Evolutionary conservation across 2,888 invertebrate species (phyloP).

Genomic region (Tetrapedia diversipes): DNA sequence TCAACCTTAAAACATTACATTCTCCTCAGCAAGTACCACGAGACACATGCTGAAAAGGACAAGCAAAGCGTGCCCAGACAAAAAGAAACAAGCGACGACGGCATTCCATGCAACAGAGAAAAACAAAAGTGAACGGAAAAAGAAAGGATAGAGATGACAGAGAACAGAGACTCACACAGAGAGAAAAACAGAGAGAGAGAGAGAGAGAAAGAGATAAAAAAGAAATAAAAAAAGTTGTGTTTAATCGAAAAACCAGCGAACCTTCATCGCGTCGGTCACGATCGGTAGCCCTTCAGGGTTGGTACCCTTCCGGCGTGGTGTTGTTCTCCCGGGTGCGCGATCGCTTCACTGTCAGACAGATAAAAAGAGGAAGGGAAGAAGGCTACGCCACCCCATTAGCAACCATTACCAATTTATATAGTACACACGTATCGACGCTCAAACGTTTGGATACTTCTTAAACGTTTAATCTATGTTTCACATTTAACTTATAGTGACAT

Average conservation of each 20-base stretch:
- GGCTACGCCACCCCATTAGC: conserved; percentile 72
- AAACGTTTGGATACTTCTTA: not conserved
- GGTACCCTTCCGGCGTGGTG: conserved; percentile 81
- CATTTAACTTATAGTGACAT: too few relatives aligned
- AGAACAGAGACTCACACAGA: conserved; percentile 8
- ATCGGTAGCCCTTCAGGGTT: conserved; percentile 79
- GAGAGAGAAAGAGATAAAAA: conserved; percentile 12
- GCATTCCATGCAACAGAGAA: conserved; percentile 19
- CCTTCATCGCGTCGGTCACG: conserved; percentile 77
- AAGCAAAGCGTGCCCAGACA: conserved; percentile 13
- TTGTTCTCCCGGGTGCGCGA: conserved; percentile 89
- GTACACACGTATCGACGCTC: not conserved
- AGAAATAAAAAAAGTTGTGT: conserved; percentile 31
- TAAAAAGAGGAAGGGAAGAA: conserved; percentile 76
- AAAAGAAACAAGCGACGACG: conserved; percentile 18
- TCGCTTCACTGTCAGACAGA: conserved; percentile 87
- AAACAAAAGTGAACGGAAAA: not conserved
- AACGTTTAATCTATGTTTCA: too few relatives aligned
- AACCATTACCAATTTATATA: conserved; percentile 60
- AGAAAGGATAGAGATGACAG: not conserved
- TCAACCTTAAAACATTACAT: conserved; percentile 25
- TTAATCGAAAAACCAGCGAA: conserved; percentile 72
- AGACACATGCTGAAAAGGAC: conserved; percentile 17
- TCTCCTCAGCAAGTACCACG: not conserved
- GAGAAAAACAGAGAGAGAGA: not conserved